Evolutionary conservation across 2,888 invertebrate species (phyloP).

Genomic region (Operophtera brumata): DNA sequence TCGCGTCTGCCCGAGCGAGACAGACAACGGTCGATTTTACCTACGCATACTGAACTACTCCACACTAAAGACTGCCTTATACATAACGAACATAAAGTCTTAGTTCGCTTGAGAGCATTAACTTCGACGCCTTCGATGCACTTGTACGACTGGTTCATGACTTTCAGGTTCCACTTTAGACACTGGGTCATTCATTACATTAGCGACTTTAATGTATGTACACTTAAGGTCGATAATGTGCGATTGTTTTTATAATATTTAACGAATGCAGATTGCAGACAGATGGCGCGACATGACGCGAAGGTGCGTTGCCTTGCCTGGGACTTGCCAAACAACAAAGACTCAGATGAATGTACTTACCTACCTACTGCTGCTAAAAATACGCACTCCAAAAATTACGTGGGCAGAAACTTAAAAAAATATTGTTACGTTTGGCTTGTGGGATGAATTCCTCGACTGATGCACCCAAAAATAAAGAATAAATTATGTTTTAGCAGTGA

Average conservation of each 20-base stretch:
- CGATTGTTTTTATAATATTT: neutral
- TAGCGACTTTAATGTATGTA: slow-evolving; percentile 4
- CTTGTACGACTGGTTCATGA: slow-evolving; percentile 6
- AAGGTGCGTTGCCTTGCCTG: neutral
- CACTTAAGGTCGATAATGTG: slow-evolving; percentile 13
- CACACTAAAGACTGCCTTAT: neutral
- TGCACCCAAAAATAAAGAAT: too few species aligned
- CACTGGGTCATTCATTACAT: slow-evolving; percentile 16
- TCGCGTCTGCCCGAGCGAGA: slow-evolving; percentile 46
- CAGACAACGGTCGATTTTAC: slow-evolving; percentile 49
- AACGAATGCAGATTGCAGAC: slow-evolving; percentile 1
- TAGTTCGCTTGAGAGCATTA: neutral
- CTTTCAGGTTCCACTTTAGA: slow-evolving; percentile 15
- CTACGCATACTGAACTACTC: slow-evolving; percentile 3
- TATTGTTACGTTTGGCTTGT: too few species aligned
- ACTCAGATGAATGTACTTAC: neutral
- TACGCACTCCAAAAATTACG: too few species aligned
- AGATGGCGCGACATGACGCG: neutral
- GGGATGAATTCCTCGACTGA: too few species aligned
- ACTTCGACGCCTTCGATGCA: slow-evolving; percentile 13
- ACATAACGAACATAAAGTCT: neutral
- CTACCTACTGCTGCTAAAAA: too few species aligned
- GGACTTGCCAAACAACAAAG: neutral
- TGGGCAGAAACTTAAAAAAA: too few species aligned
- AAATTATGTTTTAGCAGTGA: too few species aligned